phyloP scores from a whole-genome alignment of 2,113 vertebrate genomes.

The Butastur rufipennis region DNA sequence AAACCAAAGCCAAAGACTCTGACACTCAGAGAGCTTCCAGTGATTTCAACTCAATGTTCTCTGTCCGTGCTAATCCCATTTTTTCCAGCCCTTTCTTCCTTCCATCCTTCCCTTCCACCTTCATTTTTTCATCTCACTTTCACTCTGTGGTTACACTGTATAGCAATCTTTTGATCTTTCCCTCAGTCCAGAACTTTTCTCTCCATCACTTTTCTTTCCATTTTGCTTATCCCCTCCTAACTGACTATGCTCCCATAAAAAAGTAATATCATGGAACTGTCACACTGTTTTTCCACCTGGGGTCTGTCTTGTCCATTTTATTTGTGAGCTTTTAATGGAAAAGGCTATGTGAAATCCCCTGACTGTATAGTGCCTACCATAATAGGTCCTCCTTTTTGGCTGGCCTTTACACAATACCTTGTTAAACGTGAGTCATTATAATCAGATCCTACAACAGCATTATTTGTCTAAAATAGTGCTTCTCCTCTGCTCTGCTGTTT shows the following conservation, averaged over 20 bases:
- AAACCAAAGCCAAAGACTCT: background rate
- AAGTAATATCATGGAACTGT: background rate
- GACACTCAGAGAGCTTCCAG: background rate
- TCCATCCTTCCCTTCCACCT: background rate
- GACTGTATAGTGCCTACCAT: background rate
- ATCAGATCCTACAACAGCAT: background rate
- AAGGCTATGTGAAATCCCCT: background rate
- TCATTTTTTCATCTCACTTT: background rate
- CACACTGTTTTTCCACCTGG: slow-evolving; percentile 38
- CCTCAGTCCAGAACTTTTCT: background rate
- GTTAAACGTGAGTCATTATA: background rate
- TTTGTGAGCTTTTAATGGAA: background rate
- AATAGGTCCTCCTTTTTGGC: background rate
- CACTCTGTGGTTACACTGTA: background rate
- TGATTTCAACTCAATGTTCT: background rate
- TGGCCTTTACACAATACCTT: background rate
- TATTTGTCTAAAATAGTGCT: slow-evolving; percentile 2
- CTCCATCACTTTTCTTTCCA: background rate
- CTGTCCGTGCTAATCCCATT: background rate
- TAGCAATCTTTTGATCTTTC: background rate
- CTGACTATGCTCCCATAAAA: background rate
- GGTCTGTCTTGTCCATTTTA: slow-evolving; percentile 37
- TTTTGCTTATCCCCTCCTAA: background rate
- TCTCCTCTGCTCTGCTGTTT: slow-evolving; percentile 1
- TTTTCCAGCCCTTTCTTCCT: background rate